Evolutionary conservation across 2,113 vertebrate genomes (phyloP), one percentile per base, ranked within the genome.

Genomic region (Colaptes auratus): DNA sequence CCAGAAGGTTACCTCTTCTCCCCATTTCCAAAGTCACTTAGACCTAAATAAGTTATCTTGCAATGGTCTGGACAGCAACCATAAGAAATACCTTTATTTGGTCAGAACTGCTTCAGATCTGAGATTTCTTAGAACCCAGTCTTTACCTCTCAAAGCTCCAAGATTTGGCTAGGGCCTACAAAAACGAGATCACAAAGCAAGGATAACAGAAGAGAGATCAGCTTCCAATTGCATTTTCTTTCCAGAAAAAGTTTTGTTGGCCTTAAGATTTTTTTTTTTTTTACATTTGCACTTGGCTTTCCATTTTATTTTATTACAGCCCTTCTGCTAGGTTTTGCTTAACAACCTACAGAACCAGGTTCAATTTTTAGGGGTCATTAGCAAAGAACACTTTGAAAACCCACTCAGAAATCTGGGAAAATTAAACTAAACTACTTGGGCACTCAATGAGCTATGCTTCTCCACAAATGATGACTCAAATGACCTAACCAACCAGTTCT

Each of bases 381-480:
- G 44, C 74, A 91, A 96, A 92, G 67, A 88, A 15, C 67, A 86
- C 69, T 92, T 91, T 77, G 35, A 91, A 56, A 91, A 88, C 19
- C 27, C 65, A 79, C 74, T 85, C 84, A 71, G 72, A 93, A 92
- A 93, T 67, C 64, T 74, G 28, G 24, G 42, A 91, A 95, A 82
- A 91, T 91, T 73, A 89, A 95, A 88, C 86, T 66, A 50, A 95
- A 92, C 75, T 82, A 70, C 64, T 91, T 91, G 69, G 42, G 88
- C 17, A 12, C 52, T 90, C 82, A 95, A 30, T 93, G 93, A 90
- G 64, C 82, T 95, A 76, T 82, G 60, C 39, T 66, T 93, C 69
- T 88, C 52, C 72, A 82, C 52, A 91, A 95, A 91, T 21, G 2
- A 64, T 56, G 67, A 56, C 30, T 86, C 87, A 86, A 86, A n/a